phyloP scores from a whole-genome alignment of 1,140 invertebrate species.

The Scaptomyza pallida region DNA sequence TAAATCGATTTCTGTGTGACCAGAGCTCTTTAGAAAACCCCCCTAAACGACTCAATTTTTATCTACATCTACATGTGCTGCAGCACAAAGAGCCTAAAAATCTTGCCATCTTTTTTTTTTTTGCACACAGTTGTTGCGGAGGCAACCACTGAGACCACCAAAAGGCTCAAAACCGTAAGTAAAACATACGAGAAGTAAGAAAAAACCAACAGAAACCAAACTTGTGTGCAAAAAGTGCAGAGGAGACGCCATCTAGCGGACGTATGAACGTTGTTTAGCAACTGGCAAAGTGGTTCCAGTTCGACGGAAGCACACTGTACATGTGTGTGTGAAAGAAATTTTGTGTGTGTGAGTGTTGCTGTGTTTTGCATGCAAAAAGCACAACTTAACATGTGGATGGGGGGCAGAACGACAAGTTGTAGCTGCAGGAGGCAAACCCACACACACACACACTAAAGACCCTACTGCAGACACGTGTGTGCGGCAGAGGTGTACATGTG shows the following conservation, averaged over 20 bases:
- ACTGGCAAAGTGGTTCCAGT: slow-evolving; percentile 23
- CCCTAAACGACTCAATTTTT: slow-evolving; percentile 1
- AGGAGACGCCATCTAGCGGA: slow-evolving; percentile 36
- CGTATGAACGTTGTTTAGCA: slow-evolving; percentile 25
- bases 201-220: slow-evolving; percentile 35
- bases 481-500: slow-evolving; percentile 18
- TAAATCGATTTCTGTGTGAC: slow-evolving; percentile 23
- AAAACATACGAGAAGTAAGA: slow-evolving; percentile 59
- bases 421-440: background rate
- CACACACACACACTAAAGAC: slow-evolving; percentile 46
- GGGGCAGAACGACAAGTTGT: background rate
- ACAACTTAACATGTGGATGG: slow-evolving; percentile 15
- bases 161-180: slow-evolving; percentile 69
- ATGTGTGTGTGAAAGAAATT: slow-evolving; percentile 1
- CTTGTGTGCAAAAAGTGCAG: slow-evolving; percentile 14
- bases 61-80: background rate
- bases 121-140: slow-evolving; percentile 46
- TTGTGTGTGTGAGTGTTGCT: slow-evolving; percentile 23
- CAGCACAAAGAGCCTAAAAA: slow-evolving; percentile 17
- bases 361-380: slow-evolving; percentile 42
- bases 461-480: slow-evolving; percentile 30
- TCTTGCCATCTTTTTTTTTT: slow-evolving; percentile 6
- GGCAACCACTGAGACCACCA: slow-evolving; percentile 63
- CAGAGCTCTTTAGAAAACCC: background rate
- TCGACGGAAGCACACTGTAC: slow-evolving; percentile 7